These are phyloP conservation scores for Neoscelio sp. DNA, from an alignment of 2,888 invertebrate genomes.

Conservation along the genomic window DNA sequence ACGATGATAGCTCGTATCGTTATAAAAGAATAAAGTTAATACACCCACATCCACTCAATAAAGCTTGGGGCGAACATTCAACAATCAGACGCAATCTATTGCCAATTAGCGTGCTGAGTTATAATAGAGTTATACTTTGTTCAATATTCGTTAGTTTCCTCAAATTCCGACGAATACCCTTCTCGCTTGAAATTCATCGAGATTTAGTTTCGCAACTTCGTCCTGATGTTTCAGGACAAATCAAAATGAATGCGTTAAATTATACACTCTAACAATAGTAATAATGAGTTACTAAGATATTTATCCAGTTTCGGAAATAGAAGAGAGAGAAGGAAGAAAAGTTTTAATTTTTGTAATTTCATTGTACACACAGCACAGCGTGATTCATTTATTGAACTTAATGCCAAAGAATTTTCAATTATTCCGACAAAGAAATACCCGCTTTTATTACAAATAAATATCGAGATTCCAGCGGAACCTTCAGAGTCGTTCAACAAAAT, in stretches of 20 bases:
- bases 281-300: too few species aligned
- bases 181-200: not conserved
- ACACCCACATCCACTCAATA: conserved; percentile 3
- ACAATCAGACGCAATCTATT: not conserved
- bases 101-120: not conserved
- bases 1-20: conserved; percentile 3
- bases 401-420: too few species aligned
- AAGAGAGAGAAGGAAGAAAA: not conserved
- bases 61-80: conserved; percentile 2
- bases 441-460: too few species aligned
- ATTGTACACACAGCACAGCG: too few species aligned
- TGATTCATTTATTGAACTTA: too few species aligned
- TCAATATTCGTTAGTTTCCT: not conserved
- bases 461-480: too few species aligned
- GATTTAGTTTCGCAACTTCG: not conserved
- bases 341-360: too few species aligned
- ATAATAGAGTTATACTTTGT: not conserved
- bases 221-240: not conserved
- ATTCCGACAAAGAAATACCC: too few species aligned
- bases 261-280: too few species aligned
- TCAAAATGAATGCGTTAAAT: not conserved
- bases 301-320: too few species aligned
- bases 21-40: conserved; percentile 18
- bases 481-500: too few species aligned
- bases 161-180: not conserved